Evolutionary conservation across 2,113 vertebrate genomes (phyloP).

Genomic region (Helogale parvula): DNA sequence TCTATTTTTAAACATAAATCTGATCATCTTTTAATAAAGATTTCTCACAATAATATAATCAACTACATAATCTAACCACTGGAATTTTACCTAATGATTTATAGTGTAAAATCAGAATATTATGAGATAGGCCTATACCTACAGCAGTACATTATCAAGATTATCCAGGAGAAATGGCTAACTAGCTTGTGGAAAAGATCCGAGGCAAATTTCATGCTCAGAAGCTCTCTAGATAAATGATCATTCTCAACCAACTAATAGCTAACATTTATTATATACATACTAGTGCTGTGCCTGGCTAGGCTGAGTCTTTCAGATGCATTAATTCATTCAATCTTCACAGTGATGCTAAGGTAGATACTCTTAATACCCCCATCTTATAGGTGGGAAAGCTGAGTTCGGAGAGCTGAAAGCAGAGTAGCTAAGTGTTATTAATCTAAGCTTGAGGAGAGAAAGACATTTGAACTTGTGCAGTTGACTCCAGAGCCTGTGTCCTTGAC

Average conservation of each 20-base stretch:
- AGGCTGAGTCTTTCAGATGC: not conserved
- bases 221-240: constrained; percentile 26
- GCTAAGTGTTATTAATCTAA: not conserved
- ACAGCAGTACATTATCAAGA: not conserved
- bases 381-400: not conserved
- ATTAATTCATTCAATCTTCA: not conserved
- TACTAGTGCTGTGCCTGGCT: not conserved
- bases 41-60: not conserved
- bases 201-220: not conserved
- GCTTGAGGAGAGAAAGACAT: not conserved
- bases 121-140: not conserved
- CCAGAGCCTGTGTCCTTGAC: not conserved
- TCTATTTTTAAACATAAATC: constrained; percentile 39
- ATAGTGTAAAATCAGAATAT: not conserved
- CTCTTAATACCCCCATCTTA: not conserved
- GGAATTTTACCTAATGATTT: not conserved
- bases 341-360: not conserved
- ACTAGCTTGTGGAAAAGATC: not conserved
- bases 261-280: not conserved
- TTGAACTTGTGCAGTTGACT: not conserved
- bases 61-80: not conserved
- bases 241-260: not conserved
- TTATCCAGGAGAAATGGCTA: not conserved
- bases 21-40: not conserved
- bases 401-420: not conserved